These are phyloP conservation scores for Caenorhabditis imperialis DNA, from an alignment of 2,888 invertebrate species.

Conservation along the genomic window DNA sequence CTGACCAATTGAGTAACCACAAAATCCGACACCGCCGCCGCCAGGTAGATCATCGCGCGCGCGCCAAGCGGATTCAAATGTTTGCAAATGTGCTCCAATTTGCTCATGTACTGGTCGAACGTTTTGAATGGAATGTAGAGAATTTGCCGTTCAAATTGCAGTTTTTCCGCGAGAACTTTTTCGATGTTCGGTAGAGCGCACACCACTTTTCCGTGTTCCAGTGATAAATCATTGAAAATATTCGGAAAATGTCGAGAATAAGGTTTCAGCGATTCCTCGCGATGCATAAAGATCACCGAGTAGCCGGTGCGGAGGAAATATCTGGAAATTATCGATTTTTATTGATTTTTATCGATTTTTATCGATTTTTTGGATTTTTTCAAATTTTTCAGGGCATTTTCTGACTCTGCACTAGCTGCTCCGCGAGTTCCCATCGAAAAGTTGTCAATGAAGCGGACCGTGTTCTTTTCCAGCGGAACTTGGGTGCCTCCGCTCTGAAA, in stretches of 20 bases:
- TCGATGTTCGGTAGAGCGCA: constrained; percentile 40
- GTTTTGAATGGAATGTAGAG: constrained; percentile 70
- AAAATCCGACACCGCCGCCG: constrained; percentile 98
- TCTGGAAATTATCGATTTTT: no score
- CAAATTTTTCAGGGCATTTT: not conserved
- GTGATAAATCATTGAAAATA: constrained; percentile 63
- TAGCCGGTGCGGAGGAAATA: constrained; percentile 88
- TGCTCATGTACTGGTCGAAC: constrained; percentile 70
- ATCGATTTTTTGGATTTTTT: not conserved
- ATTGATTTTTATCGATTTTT: no score
- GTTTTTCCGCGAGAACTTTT: constrained; percentile 48
- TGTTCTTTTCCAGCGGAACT: constrained; percentile 95
- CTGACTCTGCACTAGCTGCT: constrained; percentile 89
- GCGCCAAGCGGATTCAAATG: constrained; percentile 43
- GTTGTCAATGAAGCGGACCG: constrained; percentile 97
- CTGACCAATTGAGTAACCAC: constrained; percentile 85
- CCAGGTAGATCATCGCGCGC: constrained; percentile 89
- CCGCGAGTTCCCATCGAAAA: constrained; percentile 97
- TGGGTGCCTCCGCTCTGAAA: constrained; percentile 92
- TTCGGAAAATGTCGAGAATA: constrained; percentile 88
- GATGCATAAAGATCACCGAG: constrained; percentile 93
- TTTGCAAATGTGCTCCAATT: constrained; percentile 65
- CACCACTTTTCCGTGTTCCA: constrained; percentile 56
- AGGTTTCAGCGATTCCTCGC: constrained; percentile 91
- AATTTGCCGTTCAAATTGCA: constrained; percentile 50